phyloP scores from a whole-genome alignment of 2,113 vertebrate species.

The Oreotrochilus melanogaster region DNA sequence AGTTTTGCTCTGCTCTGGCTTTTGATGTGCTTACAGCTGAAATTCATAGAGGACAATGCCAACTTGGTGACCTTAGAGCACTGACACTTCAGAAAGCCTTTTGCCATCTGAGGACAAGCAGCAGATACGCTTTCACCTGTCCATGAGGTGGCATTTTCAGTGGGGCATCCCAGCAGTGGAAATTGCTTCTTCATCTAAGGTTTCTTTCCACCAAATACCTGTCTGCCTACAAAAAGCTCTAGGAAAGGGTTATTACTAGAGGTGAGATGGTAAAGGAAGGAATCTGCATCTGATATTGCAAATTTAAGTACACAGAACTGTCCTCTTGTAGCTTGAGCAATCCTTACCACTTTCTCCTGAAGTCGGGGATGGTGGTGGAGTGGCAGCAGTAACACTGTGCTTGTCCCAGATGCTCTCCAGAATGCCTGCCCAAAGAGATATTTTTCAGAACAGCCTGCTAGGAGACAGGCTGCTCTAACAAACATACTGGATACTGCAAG shows the following conservation, averaged over 20 bases:
- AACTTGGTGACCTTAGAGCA: background rate
- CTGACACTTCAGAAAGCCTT: background rate
- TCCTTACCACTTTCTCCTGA: constrained; percentile 91
- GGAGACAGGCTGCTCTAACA: background rate
- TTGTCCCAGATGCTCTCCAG: constrained; percentile 98
- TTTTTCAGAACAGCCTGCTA: background rate
- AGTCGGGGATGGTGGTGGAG: constrained; percentile 95
- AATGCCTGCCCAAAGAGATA: constrained; percentile 83
- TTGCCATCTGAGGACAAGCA: background rate
- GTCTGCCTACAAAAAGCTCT: background rate
- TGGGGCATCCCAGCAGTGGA: background rate
- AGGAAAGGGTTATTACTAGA: background rate
- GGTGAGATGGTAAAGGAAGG: background rate
- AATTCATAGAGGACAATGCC: background rate
- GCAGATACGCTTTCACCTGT: background rate
- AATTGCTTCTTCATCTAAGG: background rate
- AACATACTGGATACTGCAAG: background rate
- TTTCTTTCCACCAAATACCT: background rate
- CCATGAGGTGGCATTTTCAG: background rate
- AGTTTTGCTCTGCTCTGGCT: background rate
- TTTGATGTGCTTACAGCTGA: background rate
- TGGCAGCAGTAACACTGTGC: constrained; percentile 93
- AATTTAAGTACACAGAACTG: background rate
- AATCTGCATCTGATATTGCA: background rate
- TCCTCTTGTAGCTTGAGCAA: background rate